Base-by-base conservation (phyloP, 2,113 vertebrate species). In the Saimiri boliviensis region DNA sequence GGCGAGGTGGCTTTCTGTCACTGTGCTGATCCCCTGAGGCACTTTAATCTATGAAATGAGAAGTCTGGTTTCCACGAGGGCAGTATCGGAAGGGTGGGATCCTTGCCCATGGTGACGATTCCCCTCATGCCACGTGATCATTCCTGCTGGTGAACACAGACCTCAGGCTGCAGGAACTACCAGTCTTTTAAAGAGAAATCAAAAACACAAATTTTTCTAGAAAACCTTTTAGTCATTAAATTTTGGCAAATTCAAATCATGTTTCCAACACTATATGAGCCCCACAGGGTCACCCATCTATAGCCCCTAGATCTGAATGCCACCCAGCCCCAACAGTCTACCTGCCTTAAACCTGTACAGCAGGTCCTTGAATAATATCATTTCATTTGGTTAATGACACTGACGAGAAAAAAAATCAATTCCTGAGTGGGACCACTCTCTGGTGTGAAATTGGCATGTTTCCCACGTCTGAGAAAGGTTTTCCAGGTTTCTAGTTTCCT, bases 71-170 rank as follows among this genome's bases (percentile, higher is more conserved):
- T 21, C 60, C 14, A 27, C 40, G 40, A 71, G 60, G 11, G 10
- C 20, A 45, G 30, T 37, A 76, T 2, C 1, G 2, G 68, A 16
- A 63, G 45, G n/a, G 23, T 52, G 6, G 37, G 4, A 21, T 21
- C n/a, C 17, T 11, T 14, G 47, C 27, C 40, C 47, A 21, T 3
- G 42, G 71, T 60, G 21, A 86, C 20, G 74, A 56, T 17, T 4
- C 35, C 40, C 19, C 73, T 63, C 27, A 3, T 3, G 8, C 9
- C 49, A 81, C 0, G 0, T 25, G n/a, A 54, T 7, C 11, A 0
- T 21, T 45, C 16, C 23, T 30, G 16, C 11, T 19, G 27, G 16
- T 19, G 8, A 80, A 21, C 45, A 82, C n/a, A 54, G 58, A 93
- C 68, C 82, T 11, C 2, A 10, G 5, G 42, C n/a, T 32, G 63